phyloP scores from a whole-genome alignment of 2,888 invertebrate genomes.

The Phalera bucephala region DNA sequence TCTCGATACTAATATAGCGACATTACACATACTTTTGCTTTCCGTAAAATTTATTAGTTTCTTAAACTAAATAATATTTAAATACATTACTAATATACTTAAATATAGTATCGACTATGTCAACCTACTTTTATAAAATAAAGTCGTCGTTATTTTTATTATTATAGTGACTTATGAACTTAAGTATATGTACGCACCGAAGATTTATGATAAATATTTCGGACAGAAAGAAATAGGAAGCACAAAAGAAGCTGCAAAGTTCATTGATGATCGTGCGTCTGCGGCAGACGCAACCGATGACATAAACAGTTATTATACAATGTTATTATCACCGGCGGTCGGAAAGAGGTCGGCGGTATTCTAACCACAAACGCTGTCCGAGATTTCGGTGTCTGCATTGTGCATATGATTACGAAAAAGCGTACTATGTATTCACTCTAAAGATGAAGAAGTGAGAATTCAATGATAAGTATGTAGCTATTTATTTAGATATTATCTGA shows the following conservation, averaged over 20 bases:
- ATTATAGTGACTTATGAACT: no score
- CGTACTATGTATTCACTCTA: background rate
- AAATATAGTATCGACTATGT: no score
- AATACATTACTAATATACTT: no score
- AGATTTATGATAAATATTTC: background rate
- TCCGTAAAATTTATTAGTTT: no score
- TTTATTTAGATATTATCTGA: no score
- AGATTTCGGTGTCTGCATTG: conserved; percentile 7
- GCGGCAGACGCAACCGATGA: conserved; percentile 5
- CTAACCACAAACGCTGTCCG: conserved; percentile 9
- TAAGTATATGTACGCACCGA: background rate
- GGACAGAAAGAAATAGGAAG: background rate
- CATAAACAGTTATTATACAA: conserved; percentile 22
- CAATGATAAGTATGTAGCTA: no score
- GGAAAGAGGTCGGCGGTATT: conserved; percentile 16
- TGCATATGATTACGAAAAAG: conserved; percentile 1
- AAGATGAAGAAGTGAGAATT: no score
- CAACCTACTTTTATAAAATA: no score
- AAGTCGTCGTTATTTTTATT: no score
- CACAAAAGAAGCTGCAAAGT: background rate
- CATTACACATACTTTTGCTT: no score
- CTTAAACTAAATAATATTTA: no score
- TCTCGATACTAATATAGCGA: no score
- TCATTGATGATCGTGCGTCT: background rate
- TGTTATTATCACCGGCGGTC: conserved; percentile 11